These are phyloP conservation scores for Ephestia elutella DNA, from an alignment of 1,140 invertebrate species.

Conservation along the genomic window DNA sequence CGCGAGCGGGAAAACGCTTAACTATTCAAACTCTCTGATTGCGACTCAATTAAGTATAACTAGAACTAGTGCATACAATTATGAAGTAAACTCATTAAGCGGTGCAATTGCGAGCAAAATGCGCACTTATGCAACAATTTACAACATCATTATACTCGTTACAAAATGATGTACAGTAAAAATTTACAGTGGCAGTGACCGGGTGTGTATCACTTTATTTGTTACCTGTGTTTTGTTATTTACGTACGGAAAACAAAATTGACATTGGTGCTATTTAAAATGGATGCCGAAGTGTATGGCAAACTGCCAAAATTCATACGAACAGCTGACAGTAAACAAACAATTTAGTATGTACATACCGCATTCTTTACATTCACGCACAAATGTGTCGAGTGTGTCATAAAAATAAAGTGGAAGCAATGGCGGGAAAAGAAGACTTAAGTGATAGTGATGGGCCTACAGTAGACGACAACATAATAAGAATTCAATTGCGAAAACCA, in stretches of 20 bases:
- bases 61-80: slow-evolving; percentile 4
- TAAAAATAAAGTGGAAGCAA: slow-evolving; percentile 34
- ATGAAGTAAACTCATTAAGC: slow-evolving; percentile 43
- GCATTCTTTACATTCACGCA: slow-evolving; percentile 17
- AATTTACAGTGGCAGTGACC: slow-evolving; percentile 39
- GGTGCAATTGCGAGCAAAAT: slow-evolving; percentile 47
- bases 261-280: slow-evolving; percentile 68
- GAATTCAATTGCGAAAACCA: slow-evolving; percentile 68
- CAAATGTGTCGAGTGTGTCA: slow-evolving; percentile 31
- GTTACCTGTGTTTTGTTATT: slow-evolving; percentile 31
- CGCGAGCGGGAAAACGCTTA: slow-evolving; percentile 12
- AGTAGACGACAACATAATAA: slow-evolving; percentile 70
- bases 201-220: slow-evolving; percentile 17
- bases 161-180: slow-evolving; percentile 47
- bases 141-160: slow-evolving; percentile 37
- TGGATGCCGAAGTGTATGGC: slow-evolving; percentile 60
- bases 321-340: slow-evolving; percentile 72
- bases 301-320: slow-evolving; percentile 46
- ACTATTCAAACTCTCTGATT: background rate
- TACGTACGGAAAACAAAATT: slow-evolving; percentile 65
- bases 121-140: slow-evolving; percentile 57
- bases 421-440: slow-evolving; percentile 50
- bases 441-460: slow-evolving; percentile 64
- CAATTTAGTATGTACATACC: slow-evolving; percentile 46
- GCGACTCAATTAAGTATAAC: background rate